These are phyloP conservation scores for Melanotaenia pygmaea DNA, from an alignment of 2,797 vertebrate species.

Conservation along the genomic window DNA sequence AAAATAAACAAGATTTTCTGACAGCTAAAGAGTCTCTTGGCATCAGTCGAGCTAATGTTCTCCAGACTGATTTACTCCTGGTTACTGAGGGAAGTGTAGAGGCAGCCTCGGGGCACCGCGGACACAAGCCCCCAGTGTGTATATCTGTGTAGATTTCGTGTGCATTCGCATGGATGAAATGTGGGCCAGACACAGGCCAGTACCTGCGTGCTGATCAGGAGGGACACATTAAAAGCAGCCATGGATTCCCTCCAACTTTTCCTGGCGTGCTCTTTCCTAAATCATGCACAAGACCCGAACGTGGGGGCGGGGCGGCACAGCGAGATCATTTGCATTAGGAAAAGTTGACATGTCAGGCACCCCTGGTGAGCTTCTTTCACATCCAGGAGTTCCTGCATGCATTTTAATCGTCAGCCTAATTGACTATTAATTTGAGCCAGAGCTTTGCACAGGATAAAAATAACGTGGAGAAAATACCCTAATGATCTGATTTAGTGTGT, in stretches of 20 bases:
- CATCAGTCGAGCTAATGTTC: slow-evolving; percentile 60
- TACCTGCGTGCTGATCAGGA: slow-evolving; percentile 63
- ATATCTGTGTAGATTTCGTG: slow-evolving; percentile 5
- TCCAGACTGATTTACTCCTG: slow-evolving; percentile 53
- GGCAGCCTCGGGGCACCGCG: slow-evolving; percentile 32
- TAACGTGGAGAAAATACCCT: slow-evolving; percentile 60
- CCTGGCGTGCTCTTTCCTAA: slow-evolving; percentile 50
- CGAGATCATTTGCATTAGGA: slow-evolving; percentile 44
- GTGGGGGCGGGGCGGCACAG: background rate
- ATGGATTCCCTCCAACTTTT: slow-evolving; percentile 48
- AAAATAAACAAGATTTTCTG: slow-evolving; percentile 76
- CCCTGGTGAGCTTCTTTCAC: slow-evolving; percentile 11
- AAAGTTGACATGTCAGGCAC: slow-evolving; percentile 54
- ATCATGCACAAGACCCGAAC: slow-evolving; percentile 64
- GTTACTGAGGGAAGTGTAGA: slow-evolving; percentile 36
- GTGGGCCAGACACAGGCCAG: slow-evolving; percentile 36
- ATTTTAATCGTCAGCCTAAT: slow-evolving; percentile 68
- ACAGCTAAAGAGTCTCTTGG: slow-evolving; percentile 75
- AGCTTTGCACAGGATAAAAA: slow-evolving; percentile 60
- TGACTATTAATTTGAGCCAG: slow-evolving; percentile 74
- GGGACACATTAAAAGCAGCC: slow-evolving; percentile 74
- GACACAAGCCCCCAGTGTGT: slow-evolving; percentile 12
- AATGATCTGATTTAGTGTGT: slow-evolving; percentile 66
- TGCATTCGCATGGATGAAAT: slow-evolving; percentile 34
- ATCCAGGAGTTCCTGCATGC: slow-evolving; percentile 22